Evolutionary conservation across 2,113 vertebrate genomes (phyloP).

Genomic region (Cottus gobio): DNA sequence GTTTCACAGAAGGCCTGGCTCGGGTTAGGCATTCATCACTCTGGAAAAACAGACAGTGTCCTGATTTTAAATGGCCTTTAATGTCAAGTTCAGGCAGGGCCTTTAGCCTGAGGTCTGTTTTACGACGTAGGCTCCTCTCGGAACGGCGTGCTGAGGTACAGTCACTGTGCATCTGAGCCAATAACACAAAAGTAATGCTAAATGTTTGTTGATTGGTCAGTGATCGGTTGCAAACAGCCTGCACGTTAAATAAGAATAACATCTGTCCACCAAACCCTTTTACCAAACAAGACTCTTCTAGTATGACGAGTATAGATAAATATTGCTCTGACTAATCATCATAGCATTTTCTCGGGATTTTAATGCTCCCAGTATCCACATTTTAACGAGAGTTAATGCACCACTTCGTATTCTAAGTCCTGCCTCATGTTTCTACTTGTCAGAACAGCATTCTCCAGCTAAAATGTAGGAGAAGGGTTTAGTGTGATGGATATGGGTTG

Average conservation of each 20-base stretch:
- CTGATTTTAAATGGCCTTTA: conserved; percentile 80
- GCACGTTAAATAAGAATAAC: background rate
- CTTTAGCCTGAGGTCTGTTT: conserved; percentile 78
- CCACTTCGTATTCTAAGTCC: conserved; percentile 18
- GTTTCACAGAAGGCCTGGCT: conserved; percentile 77
- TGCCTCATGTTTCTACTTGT: conserved; percentile 18
- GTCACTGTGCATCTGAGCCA: background rate
- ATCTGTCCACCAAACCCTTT: background rate
- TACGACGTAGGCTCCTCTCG: conserved; percentile 57
- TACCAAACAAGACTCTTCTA: background rate
- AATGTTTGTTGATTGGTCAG: background rate
- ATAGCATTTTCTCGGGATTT: background rate
- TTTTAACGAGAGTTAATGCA: conserved; percentile 1
- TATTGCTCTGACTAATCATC: background rate
- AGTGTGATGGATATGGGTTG: conserved; percentile 29
- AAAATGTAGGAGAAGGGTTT: conserved; percentile 12
- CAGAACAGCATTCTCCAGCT: conserved; percentile 15
- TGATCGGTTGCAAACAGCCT: background rate
- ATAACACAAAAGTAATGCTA: background rate
- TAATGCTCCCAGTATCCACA: conserved; percentile 2
- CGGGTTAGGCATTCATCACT: conserved; percentile 74
- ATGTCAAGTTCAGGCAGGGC: conserved; percentile 76
- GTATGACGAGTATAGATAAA: background rate
- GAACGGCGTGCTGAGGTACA: conserved; percentile 1
- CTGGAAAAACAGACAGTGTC: conserved; percentile 79